phyloP scores from a whole-genome alignment of 2,888 invertebrate genomes.

The Tuberolachnus salignus region DNA sequence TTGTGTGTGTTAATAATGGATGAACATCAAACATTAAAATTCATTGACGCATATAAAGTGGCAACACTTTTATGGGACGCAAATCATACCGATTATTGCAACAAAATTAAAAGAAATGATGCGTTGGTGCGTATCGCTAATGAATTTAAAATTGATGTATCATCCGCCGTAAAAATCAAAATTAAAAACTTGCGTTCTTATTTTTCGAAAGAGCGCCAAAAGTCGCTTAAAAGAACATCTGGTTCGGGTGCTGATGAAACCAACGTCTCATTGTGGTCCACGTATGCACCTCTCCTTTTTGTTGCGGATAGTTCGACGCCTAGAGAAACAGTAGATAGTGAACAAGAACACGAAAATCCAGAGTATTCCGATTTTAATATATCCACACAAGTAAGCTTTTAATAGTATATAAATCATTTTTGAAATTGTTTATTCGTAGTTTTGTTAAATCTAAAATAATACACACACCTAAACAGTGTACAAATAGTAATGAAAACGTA shows the following conservation, averaged over 20 bases:
- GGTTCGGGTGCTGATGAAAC: slow-evolving; percentile 51
- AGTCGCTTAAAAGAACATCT: slow-evolving; percentile 33
- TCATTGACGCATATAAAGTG: slow-evolving; percentile 14
- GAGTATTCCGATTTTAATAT: slow-evolving; percentile 18
- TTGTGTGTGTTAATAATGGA: slow-evolving; percentile 24
- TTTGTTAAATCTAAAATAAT: no score
- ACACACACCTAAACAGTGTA: no score
- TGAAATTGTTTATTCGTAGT: no score
- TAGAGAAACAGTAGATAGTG: slow-evolving; percentile 48
- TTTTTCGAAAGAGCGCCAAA: slow-evolving; percentile 55
- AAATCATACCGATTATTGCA: no score
- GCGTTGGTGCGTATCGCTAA: slow-evolving; percentile 24
- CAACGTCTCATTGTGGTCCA: slow-evolving; percentile 38
- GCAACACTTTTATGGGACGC: no score
- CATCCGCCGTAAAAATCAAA: slow-evolving; percentile 39
- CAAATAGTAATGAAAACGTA: no score
- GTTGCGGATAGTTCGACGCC: background rate
- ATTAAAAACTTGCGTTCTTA: slow-evolving; percentile 55
- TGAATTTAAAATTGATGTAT: slow-evolving; percentile 39
- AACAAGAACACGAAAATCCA: slow-evolving; percentile 29
- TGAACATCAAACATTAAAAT: slow-evolving; percentile 22
- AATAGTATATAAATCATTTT: no score
- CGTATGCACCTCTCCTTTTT: slow-evolving; percentile 47
- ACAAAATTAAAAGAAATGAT: slow-evolving; percentile 31
- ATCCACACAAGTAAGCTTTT: slow-evolving; percentile 21